Percentiles rank a stretch among this genome's conserved stretches.
Evolutionary conservation across 2,113 vertebrate species (phyloP).

Genomic region (Bubo blakistoni): DNA sequence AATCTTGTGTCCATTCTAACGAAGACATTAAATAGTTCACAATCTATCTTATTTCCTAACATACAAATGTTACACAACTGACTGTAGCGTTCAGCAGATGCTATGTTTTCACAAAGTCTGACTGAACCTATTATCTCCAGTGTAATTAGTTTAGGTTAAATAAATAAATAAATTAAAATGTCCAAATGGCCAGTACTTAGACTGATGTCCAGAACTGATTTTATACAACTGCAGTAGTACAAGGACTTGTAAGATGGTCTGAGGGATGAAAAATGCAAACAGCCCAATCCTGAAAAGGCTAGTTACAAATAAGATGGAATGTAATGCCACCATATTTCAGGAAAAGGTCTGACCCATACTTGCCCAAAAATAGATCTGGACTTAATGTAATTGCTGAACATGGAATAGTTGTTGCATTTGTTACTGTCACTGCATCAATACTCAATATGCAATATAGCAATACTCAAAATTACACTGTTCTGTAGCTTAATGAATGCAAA

Average conservation of each 20-base stretch:
- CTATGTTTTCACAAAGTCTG: not conserved
- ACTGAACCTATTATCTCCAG: not conserved
- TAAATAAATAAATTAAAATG: not conserved
- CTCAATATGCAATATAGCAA: not conserved
- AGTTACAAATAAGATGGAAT: not conserved
- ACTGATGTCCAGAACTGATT: not conserved
- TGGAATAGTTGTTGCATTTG: not conserved
- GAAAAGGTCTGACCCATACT: not conserved
- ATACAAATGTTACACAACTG: not conserved
- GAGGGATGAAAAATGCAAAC: not conserved
- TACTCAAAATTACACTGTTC: not conserved
- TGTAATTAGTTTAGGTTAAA: not conserved
- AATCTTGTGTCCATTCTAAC: not conserved
- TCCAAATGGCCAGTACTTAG: not conserved
- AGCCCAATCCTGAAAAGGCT: not conserved
- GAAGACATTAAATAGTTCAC: not conserved
- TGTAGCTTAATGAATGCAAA: not conserved
- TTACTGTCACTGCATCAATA: not conserved
- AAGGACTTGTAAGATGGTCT: not conserved
- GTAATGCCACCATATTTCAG: not conserved
- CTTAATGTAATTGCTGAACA: not conserved
- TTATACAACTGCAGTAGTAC: not conserved
- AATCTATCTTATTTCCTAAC: not conserved
- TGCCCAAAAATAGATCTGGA: not conserved
- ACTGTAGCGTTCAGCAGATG: not conserved